phyloP scores from a whole-genome alignment of 2,888 invertebrate genomes.

The Chrysopilus asiliformis region DNA sequence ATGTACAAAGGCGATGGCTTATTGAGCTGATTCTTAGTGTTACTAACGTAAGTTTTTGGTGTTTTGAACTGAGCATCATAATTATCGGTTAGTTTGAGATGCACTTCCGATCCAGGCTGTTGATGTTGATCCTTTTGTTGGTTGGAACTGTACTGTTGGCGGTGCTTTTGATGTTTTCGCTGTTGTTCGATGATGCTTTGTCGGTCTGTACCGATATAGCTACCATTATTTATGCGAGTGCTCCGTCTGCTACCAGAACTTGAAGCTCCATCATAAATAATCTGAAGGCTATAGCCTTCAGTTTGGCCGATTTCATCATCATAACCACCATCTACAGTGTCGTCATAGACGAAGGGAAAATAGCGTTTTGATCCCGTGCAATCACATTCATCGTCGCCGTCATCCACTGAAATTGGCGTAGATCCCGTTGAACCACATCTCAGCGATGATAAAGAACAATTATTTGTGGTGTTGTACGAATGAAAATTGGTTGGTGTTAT shows the following conservation, averaged over 20 bases:
- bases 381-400: too few relatives aligned
- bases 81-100: constrained; percentile 7
- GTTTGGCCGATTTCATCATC: background rate
- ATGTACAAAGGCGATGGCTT: constrained; percentile 8
- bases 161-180: too few relatives aligned
- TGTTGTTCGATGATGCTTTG: too few relatives aligned
- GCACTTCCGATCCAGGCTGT: background rate
- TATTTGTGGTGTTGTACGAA: background rate
- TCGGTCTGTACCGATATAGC: too few relatives aligned
- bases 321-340: background rate
- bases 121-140: too few relatives aligned
- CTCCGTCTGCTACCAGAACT: background rate
- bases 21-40: constrained; percentile 6
- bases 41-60: constrained; percentile 13
- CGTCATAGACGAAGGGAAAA: too few relatives aligned
- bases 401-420: too few relatives aligned
- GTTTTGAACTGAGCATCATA: constrained; percentile 18
- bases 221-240: too few relatives aligned
- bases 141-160: too few relatives aligned
- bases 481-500: background rate
- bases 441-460: too few relatives aligned
- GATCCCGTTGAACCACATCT: background rate
- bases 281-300: background rate
- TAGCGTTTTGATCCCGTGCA: too few relatives aligned
- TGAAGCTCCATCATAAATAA: background rate